These are phyloP conservation scores for Ceratitis capitata DNA, from an alignment of 1,140 invertebrate species.

Conservation along the genomic window DNA sequence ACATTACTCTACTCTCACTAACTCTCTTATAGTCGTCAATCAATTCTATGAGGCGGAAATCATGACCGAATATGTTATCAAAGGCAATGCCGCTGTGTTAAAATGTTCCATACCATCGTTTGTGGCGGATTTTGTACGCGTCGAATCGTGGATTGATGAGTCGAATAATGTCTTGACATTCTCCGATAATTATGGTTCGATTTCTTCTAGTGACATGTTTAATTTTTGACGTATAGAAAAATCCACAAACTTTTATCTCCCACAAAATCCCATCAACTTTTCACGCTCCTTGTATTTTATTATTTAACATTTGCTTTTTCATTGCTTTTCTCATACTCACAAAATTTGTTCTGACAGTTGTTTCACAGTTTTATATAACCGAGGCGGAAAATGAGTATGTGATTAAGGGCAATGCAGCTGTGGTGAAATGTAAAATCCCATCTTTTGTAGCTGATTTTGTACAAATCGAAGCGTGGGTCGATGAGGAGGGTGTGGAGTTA, in stretches of 20 bases:
- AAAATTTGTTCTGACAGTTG: conserved; percentile 70
- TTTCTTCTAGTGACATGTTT: not conserved
- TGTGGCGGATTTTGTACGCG: conserved; percentile 82
- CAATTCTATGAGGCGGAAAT: conserved; percentile 84
- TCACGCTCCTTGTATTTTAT: not conserved
- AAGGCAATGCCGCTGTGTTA: conserved; percentile 80
- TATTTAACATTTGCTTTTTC: conserved; percentile 12
- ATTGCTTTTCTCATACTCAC: not conserved
- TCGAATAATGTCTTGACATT: conserved; percentile 70
- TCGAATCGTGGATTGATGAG: conserved; percentile 80
- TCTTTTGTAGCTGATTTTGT: conserved; percentile 94
- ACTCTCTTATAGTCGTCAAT: conserved; percentile 75
- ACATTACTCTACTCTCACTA: not conserved
- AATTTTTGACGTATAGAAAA: no score
- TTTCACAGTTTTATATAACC: conserved; percentile 87
- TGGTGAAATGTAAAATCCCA: conserved; percentile 94
- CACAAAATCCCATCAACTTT: not conserved
- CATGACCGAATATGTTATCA: conserved; percentile 81
- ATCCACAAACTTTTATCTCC: not conserved
- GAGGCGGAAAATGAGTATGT: conserved; percentile 95
- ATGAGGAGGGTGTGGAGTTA: conserved; percentile 78
- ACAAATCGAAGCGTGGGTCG: conserved; percentile 84
- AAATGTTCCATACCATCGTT: conserved; percentile 85
- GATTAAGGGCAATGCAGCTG: conserved; percentile 88
- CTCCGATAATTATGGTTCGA: conserved; percentile 72